Percentiles rank a stretch among this genome's conserved stretches.
These are phyloP conservation scores for Aphaenogaster ashmeadi DNA, from an alignment of 1,140 invertebrate species.

Conservation along the genomic window DNA sequence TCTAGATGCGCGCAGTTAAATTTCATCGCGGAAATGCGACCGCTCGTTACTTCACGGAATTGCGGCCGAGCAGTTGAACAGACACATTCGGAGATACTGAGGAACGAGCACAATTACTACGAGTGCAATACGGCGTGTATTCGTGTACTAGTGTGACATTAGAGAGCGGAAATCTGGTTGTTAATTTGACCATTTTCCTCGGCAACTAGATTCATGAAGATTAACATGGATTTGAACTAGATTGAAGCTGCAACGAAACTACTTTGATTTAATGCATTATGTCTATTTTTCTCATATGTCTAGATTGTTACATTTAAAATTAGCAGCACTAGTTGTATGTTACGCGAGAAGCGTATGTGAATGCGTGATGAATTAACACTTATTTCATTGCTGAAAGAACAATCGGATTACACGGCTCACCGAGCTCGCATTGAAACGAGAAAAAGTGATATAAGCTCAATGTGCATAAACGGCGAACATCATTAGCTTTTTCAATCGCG, in stretches of 20 bases:
- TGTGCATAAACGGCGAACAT: background rate
- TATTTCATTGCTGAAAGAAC: background rate
- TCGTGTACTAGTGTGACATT: background rate
- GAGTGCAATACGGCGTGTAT: background rate
- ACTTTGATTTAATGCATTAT: background rate
- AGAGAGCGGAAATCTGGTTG: background rate
- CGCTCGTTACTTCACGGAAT: conserved; percentile 15
- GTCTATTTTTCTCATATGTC: background rate
- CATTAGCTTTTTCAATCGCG: conserved; percentile 23
- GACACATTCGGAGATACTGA: background rate
- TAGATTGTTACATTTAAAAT: background rate
- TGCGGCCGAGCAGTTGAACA: conserved; percentile 1
- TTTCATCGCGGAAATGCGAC: conserved; percentile 17
- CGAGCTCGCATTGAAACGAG: background rate
- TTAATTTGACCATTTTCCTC: background rate
- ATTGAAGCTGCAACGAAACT: background rate
- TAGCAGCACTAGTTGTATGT: background rate
- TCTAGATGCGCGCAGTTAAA: background rate
- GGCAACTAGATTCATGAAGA: background rate
- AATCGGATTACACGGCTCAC: background rate
- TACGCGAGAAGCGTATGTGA: background rate
- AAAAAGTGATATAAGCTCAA: conserved; percentile 1
- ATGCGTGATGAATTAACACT: conserved; percentile 19
- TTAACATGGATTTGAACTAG: background rate
- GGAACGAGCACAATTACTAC: conserved; percentile 20